These are phyloP conservation scores for Linurgus olivaceus DNA, from an alignment of 2,797 vertebrate genomes.

Conservation along the genomic window DNA sequence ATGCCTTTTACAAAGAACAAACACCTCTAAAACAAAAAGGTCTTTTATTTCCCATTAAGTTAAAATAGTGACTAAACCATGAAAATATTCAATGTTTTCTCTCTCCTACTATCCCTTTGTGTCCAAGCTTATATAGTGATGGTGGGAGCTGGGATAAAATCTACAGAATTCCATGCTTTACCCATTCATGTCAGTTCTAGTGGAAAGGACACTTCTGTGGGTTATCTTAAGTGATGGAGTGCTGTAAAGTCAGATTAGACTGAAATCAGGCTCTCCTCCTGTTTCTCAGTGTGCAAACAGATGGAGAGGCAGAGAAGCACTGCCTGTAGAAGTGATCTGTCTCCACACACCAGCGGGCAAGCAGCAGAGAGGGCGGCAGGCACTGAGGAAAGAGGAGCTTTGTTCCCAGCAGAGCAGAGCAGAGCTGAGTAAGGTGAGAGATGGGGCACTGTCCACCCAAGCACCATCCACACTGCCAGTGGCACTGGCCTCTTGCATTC, in stretches of 20 bases:
- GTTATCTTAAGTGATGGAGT: background rate
- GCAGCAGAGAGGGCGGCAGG: background rate
- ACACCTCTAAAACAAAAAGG: background rate
- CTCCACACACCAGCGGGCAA: background rate
- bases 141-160: background rate
- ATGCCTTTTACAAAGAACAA: background rate
- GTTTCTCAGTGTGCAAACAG: background rate
- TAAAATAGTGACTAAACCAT: background rate
- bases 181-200: background rate
- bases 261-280: background rate
- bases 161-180: background rate
- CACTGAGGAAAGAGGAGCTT: background rate
- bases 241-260: background rate
- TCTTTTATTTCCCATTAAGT: background rate
- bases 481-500: accelerated
- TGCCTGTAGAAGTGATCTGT: background rate
- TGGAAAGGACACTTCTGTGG: background rate
- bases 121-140: background rate
- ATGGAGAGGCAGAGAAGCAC: background rate
- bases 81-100: background rate
- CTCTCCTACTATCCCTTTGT: background rate
- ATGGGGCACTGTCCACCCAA: accelerated
- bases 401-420: background rate
- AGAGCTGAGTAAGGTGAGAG: background rate
- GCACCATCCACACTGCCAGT: background rate